These are phyloP conservation scores for Nezara viridula DNA, from an alignment of 2,888 invertebrate genomes.

Conservation along the genomic window DNA sequence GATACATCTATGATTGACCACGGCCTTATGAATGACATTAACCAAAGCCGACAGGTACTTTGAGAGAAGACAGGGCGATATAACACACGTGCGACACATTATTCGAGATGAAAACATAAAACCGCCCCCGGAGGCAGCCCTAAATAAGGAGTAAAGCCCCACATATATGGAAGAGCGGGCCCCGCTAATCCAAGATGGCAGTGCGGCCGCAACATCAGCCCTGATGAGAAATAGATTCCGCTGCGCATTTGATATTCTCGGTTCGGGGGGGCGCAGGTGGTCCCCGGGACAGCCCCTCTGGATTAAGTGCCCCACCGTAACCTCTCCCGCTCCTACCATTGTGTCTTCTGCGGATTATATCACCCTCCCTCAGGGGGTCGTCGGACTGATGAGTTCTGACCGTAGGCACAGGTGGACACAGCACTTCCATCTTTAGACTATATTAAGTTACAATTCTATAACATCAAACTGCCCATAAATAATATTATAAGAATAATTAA, in stretches of 20 bases:
- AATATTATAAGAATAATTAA: no score
- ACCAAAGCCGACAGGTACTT: constrained; percentile 4
- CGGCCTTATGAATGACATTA: background rate
- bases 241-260: constrained; percentile 51
- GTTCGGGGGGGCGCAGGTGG: constrained; percentile 48
- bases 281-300: constrained; percentile 3
- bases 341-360: constrained; percentile 35
- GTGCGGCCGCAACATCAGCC: constrained; percentile 15
- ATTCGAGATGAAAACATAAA: constrained; percentile 44
- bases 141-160: constrained; percentile 45
- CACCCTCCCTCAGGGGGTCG: background rate
- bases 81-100: constrained; percentile 36
- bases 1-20: background rate
- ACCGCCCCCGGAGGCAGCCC: constrained; percentile 9
- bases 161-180: constrained; percentile 34
- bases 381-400: constrained; percentile 7
- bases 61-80: background rate
- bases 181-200: constrained; percentile 44
- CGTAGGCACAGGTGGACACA: background rate
- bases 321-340: background rate
- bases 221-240: constrained; percentile 56
- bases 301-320: constrained; percentile 46
- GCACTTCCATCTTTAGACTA: background rate
- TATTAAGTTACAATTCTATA: background rate
- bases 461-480: no score